Conservation (phyloP, 2,888 invertebrate species). For the Tuberolachnus salignus region DNA sequence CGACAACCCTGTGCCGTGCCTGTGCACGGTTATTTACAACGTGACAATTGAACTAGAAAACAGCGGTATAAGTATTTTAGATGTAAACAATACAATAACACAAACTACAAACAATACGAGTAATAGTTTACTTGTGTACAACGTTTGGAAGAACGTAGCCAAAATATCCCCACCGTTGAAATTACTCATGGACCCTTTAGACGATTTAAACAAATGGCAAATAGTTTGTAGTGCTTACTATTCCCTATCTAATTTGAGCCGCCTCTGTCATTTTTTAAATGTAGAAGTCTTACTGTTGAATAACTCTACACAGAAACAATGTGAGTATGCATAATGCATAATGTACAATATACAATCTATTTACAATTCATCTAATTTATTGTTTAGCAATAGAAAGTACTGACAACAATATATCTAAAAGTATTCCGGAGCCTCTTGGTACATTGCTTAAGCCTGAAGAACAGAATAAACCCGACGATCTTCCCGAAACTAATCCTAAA, state of each 20-base stretch:
- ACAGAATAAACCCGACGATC: neutral
- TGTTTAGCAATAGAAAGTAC: conserved; percentile 23
- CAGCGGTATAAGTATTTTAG: neutral
- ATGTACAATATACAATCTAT: neutral
- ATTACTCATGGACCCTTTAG: conserved; percentile 29
- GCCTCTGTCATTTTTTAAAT: conserved; percentile 33
- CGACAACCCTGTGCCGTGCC: neutral
- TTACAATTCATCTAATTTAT: neutral
- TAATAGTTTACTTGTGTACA: neutral
- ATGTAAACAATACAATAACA: neutral
- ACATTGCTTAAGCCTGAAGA: neutral
- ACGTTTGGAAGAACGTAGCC: conserved; percentile 5
- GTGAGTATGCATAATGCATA: neutral
- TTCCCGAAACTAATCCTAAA: neutral
- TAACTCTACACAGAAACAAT: neutral
- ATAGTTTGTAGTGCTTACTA: neutral
- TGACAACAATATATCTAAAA: neutral
- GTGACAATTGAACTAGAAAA: neutral
- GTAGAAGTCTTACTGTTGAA: conserved; percentile 11
- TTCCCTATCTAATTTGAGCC: neutral
- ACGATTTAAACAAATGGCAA: neutral
- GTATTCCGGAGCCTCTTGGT: neutral
- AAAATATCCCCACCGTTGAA: conserved; percentile 1
- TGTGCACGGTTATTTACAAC: conserved; percentile 36
- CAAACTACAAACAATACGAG: neutral